Conservation (phyloP, 2,113 vertebrate species). For the Aldabrachelys gigantea region DNA sequence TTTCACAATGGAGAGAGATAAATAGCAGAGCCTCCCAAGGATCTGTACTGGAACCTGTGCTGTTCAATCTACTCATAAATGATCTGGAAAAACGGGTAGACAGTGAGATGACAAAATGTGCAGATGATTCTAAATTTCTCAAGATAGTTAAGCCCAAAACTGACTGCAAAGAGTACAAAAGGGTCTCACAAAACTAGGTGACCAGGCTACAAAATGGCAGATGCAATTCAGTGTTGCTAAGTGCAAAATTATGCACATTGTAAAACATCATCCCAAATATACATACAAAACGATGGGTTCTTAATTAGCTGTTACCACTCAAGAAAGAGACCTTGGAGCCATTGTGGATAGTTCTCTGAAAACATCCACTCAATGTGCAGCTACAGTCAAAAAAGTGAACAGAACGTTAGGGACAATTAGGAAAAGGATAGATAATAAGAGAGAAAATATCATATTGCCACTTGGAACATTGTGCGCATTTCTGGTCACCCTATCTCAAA, state of each 20-base stretch:
- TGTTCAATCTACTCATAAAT: not conserved
- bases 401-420: not conserved
- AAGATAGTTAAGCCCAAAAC: not conserved
- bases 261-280: not conserved
- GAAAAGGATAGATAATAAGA: not conserved
- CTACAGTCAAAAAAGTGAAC: not conserved
- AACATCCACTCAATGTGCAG: not conserved
- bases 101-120: not conserved
- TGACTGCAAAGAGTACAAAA: not conserved
- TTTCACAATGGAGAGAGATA: not conserved
- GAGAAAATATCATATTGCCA: not conserved
- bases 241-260: not conserved
- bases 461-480: not conserved
- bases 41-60: not conserved
- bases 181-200: not conserved
- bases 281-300: not conserved
- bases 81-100: not conserved
- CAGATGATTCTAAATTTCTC: not conserved
- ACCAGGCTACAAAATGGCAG: not conserved
- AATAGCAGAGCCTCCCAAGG: not conserved
- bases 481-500: not conserved
- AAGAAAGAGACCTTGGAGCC: not conserved
- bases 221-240: not conserved
- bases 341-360: not conserved
- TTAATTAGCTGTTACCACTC: not conserved